Conservation (phyloP, 1,140 invertebrate species). For the Metaphire vulgaris region DNA sequence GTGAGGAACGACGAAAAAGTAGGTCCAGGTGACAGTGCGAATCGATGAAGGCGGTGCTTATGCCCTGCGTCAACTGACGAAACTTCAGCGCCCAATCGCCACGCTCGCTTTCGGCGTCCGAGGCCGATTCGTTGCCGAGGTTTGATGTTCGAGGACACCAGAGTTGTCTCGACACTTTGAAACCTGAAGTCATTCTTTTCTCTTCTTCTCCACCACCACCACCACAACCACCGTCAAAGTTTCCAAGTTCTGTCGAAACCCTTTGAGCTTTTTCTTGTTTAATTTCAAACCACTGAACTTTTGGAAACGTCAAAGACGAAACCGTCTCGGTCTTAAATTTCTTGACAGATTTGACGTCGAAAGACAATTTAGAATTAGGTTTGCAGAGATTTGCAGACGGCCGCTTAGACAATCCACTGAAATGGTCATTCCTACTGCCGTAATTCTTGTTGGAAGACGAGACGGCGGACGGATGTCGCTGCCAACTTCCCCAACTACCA, state of each 20-base stretch:
- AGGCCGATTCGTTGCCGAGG: neutral
- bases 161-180: neutral
- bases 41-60: slow-evolving; percentile 42
- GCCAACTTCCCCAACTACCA: too few species aligned
- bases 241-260: neutral
- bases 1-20: slow-evolving; percentile 39
- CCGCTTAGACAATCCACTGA: neutral
- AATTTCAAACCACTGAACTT: too few species aligned
- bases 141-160: neutral
- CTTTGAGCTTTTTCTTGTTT: too few species aligned
- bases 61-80: neutral
- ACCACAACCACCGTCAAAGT: neutral
- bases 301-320: too few species aligned
- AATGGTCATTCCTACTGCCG: neutral
- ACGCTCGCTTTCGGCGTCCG: neutral
- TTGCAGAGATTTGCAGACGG: neutral
- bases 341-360: neutral
- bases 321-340: neutral
- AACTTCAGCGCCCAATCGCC: neutral
- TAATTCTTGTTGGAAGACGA: too few species aligned
- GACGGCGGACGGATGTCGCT: too few species aligned
- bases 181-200: neutral
- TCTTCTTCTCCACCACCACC: neutral
- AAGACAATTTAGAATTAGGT: too few species aligned
- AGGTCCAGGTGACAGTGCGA: slow-evolving; percentile 54